A percentile compares a stretch with the other conserved stretches of the same genome.
Evolutionary conservation across 2,113 vertebrate genomes (phyloP).

Genomic region (Neodontobutis hainanensis): DNA sequence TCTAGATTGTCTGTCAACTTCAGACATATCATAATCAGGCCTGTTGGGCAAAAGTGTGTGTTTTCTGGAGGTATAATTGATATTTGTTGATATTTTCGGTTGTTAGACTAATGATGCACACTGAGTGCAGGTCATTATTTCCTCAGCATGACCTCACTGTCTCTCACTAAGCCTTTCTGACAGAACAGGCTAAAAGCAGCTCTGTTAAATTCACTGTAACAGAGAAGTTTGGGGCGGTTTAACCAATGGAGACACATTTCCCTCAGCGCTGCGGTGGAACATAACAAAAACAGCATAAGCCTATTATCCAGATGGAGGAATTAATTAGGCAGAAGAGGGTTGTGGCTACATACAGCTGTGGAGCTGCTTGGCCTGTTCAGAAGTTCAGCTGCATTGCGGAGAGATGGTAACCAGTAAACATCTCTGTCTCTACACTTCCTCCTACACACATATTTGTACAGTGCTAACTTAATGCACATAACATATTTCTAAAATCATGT

Average conservation of each 20-base stretch:
- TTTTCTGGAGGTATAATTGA: neutral
- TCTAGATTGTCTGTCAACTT: neutral
- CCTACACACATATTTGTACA: no score
- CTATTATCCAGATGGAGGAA: slow-evolving; percentile 10
- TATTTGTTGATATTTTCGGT: slow-evolving; percentile 1
- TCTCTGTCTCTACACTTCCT: neutral
- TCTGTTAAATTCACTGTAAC: neutral
- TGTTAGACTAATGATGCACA: neutral
- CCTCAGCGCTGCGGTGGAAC: slow-evolving; percentile 13
- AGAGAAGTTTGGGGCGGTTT: slow-evolving; percentile 16
- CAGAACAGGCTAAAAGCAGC: neutral
- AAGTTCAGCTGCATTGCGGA: slow-evolving; percentile 30
- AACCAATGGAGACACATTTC: slow-evolving; percentile 26
- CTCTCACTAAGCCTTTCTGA: slow-evolving; percentile 16
- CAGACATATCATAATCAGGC: neutral
- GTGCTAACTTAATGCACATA: no score
- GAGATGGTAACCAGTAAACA: slow-evolving; percentile 22
- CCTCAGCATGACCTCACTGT: slow-evolving; percentile 17
- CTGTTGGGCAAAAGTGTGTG: neutral
- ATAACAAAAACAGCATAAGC: slow-evolving; percentile 27
- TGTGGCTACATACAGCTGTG: slow-evolving; percentile 40
- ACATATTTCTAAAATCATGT: no score
- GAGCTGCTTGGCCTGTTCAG: slow-evolving; percentile 16
- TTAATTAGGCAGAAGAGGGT: slow-evolving; percentile 19
- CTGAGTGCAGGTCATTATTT: slow-evolving; percentile 9